Conservation (phyloP, 2,888 invertebrate genomes). For the Limnephilus rhombicus region DNA sequence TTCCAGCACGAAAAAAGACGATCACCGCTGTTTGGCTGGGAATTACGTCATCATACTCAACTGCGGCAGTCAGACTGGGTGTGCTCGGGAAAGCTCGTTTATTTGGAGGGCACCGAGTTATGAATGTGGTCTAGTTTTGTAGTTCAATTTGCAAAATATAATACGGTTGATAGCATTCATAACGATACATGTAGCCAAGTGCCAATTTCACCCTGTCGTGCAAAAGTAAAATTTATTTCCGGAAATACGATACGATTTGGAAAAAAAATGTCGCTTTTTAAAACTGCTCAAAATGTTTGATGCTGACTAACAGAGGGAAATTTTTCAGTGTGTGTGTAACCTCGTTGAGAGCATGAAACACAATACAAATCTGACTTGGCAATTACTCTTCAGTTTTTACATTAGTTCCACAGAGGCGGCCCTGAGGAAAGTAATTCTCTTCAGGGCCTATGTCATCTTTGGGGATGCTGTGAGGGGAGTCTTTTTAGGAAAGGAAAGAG, state of each 20-base stretch:
- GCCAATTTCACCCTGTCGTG: neutral
- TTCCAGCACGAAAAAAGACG: constrained; percentile 26
- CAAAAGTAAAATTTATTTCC: neutral
- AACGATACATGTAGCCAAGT: neutral
- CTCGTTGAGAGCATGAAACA: neutral
- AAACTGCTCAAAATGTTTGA: neutral
- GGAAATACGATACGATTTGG: neutral
- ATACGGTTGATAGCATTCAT: neutral
- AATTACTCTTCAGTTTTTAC: too few species aligned
- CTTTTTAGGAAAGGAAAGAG: too few species aligned
- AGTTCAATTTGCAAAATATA: constrained; percentile 13
- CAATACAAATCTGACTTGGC: neutral
- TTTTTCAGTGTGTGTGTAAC: neutral
- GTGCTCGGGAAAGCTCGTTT: neutral
- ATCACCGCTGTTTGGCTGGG: constrained; percentile 19
- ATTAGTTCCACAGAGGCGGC: too few species aligned
- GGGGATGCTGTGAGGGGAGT: too few species aligned
- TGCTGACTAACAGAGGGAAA: neutral
- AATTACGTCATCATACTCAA: constrained; percentile 19
- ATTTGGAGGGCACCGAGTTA: neutral
- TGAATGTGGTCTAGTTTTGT: neutral
- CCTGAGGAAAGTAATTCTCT: too few species aligned
- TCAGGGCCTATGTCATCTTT: too few species aligned
- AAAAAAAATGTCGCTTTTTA: neutral
- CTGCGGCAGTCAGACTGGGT: neutral